Evolutionary conservation across 2,113 vertebrate species (phyloP).

Genomic region (Gymnarchus niloticus): DNA sequence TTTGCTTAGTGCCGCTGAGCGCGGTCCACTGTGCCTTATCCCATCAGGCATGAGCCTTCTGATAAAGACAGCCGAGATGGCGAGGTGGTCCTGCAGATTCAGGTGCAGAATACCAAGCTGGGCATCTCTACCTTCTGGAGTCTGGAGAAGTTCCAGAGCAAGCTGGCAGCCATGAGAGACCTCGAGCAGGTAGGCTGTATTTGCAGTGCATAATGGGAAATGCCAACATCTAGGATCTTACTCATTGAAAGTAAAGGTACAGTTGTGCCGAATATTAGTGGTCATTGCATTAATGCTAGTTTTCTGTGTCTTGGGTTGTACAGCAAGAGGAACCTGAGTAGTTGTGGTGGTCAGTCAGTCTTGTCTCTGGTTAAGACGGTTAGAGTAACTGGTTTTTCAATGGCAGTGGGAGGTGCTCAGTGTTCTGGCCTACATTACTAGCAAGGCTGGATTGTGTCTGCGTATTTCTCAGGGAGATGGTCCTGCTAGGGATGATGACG

Average conservation of each 20-base stretch:
- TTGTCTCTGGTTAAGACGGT: not conserved
- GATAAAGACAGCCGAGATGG: conserved; percentile 44
- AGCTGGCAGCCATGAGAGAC: conserved; percentile 84
- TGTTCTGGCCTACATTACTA: too few relatives aligned
- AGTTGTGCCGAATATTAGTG: conserved; percentile 1
- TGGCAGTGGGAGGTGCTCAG: too few relatives aligned
- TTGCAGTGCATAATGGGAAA: not conserved
- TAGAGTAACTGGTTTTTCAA: not conserved
- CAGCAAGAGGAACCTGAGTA: not conserved
- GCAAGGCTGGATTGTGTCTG: conserved; percentile 46
- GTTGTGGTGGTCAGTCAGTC: not conserved
- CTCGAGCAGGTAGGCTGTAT: conserved; percentile 70
- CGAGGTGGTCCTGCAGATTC: conserved; percentile 61
- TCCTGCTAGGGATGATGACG: conserved; percentile 67
- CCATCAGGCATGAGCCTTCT: conserved; percentile 65
- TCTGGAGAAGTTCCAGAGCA: conserved; percentile 88
- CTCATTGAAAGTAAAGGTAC: not conserved
- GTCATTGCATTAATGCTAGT: not conserved
- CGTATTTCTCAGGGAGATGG: conserved; percentile 62
- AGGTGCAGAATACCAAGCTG: conserved; percentile 79
- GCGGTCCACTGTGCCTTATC: not conserved
- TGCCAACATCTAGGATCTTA: not conserved
- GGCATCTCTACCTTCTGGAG: conserved; percentile 86
- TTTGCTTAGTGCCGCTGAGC: not conserved
- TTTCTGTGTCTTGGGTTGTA: not conserved